Evolutionary conservation across 2,888 invertebrate genomes (phyloP), one percentile per base, ranked within the genome.

Genomic region (Hypercompe scribonia): DNA sequence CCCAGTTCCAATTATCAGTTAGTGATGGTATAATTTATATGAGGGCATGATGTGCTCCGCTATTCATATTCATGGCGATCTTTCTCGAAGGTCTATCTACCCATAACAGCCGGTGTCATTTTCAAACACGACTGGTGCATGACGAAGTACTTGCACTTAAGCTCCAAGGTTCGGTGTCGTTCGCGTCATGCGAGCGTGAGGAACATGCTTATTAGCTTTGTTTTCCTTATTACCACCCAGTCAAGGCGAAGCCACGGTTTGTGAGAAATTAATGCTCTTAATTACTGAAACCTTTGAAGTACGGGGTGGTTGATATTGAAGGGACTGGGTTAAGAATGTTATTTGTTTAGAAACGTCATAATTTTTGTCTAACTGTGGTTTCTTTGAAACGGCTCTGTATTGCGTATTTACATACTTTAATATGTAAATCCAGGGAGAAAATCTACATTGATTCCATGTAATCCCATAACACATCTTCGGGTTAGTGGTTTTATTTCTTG

Each of bases 201-300:
- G 54, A 71, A 72, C 76, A 84, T 84, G 79, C 72, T 74, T 82
- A 85, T 68, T 68, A 76, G 72, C 64, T 39, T 65, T 11, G 71
- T 84, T 84, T 84, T 84, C 84, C 84, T 82, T 75, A 73, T 77
- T 80, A 77, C 71, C 71, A 71, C 69, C 65, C 54, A 65, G 54
- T 63, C 83, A 84, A 84, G 84, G 85, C 76, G 71, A 70, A 42
- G 58, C 71, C 34, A 73, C 50, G 54, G 66, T 74, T 42, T 64
- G 50, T 71, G 69, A 77, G 77, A 79, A 78, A 77, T 79, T 75
- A 78, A 75, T 78, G 69, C 65, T 80, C 73, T 74, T 82, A 78
- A 76, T 81, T 78, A 39, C 71, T 64, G 76, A 80, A 84, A 76
- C 70, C 74, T 75, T 80, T 76, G 61, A 74, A 81, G 75, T 80